phyloP scores from a whole-genome alignment of 2,113 vertebrate genomes.

The Odobenus rosmarus region DNA sequence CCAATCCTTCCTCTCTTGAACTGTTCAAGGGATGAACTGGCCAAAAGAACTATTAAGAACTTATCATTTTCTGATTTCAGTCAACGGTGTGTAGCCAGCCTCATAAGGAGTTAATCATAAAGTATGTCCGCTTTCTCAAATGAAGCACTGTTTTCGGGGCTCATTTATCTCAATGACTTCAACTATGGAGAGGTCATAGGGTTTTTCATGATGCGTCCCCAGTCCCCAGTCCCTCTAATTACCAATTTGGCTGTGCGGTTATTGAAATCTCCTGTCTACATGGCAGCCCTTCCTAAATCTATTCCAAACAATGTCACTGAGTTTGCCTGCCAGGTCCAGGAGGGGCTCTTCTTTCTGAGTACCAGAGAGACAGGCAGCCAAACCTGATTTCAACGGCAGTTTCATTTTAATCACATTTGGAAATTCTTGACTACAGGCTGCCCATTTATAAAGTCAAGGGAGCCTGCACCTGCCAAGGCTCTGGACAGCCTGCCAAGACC shows the following conservation, averaged over 20 bases:
- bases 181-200: constrained; percentile 64
- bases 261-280: constrained; percentile 66
- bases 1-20: not conserved
- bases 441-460: constrained; percentile 31
- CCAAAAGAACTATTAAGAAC: constrained; percentile 36
- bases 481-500: not conserved
- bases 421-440: constrained; percentile 39
- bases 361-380: not conserved
- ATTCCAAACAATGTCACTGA: constrained; percentile 64
- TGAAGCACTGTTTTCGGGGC: constrained; percentile 29
- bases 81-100: constrained; percentile 35
- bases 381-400: constrained; percentile 13
- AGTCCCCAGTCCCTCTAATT: constrained; percentile 68
- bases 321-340: constrained; percentile 40
- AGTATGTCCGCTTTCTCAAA: constrained; percentile 30
- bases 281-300: constrained; percentile 73
- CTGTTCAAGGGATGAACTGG: constrained; percentile 36
- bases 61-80: constrained; percentile 60
- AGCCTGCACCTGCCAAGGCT: not conserved
- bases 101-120: constrained; percentile 63
- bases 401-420: constrained; percentile 71
- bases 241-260: constrained; percentile 60
- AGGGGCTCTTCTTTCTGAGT: constrained; percentile 29
- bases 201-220: not conserved
- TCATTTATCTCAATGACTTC: constrained; percentile 73